Conservation (phyloP, 1,140 invertebrate genomes). For the Dendrolimus kikuchii region DNA sequence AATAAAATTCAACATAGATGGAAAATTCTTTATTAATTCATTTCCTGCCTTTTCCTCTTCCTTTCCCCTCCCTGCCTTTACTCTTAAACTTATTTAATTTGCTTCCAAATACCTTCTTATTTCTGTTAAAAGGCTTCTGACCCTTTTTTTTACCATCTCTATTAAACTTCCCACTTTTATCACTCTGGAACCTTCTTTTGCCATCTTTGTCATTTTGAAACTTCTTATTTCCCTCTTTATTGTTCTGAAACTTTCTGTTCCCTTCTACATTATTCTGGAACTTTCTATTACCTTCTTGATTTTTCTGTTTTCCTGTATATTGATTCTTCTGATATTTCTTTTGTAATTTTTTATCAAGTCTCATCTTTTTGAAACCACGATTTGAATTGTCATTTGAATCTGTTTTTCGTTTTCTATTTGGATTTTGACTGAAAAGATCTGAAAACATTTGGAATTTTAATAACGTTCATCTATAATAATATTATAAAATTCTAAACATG, state of each 20-base stretch:
- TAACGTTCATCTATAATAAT: background rate
- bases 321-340: constrained; percentile 50
- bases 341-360: constrained; percentile 54
- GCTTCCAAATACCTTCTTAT: constrained; percentile 54
- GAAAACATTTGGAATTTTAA: constrained; percentile 12
- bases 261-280: constrained; percentile 27
- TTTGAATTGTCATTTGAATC: constrained; percentile 28
- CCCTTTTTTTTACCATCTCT: constrained; percentile 21
- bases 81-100: constrained; percentile 52
- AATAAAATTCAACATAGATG: background rate
- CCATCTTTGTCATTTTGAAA: constrained; percentile 28
- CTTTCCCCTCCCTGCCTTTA: constrained; percentile 19
- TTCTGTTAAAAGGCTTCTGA: constrained; percentile 23
- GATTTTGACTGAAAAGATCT: constrained; percentile 59
- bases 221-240: constrained; percentile 20
- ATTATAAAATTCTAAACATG: too few relatives aligned
- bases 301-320: constrained; percentile 17
- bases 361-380: constrained; percentile 61
- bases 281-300: constrained; percentile 25
- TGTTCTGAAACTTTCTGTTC: constrained; percentile 29
- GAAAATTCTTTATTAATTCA: constrained; percentile 15
- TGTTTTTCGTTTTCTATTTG: constrained; percentile 45
- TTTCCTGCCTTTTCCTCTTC: constrained; percentile 36
- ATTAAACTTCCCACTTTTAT: constrained; percentile 16
- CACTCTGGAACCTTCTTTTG: constrained; percentile 28